Base-by-base conservation (phyloP, 1,140 invertebrate species). In the Oryzaephilus surinamensis region DNA sequence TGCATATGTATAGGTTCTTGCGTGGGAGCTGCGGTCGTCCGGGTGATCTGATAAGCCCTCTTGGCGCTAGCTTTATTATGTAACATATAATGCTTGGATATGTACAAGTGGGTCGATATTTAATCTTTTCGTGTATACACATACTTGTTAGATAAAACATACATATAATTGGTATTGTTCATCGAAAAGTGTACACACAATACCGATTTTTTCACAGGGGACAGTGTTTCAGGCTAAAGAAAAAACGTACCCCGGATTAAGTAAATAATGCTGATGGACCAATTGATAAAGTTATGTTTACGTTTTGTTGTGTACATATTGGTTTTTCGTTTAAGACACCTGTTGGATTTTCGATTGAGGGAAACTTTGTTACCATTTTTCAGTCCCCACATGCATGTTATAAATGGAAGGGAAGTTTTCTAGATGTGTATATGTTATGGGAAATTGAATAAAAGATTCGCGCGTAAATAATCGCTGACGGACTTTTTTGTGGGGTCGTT, bases 61-160 rank as follows among this genome's bases (percentile, higher is more conserved):
- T 19, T 19, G 36, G 36, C 28, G 36, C 26, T 40, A 32, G 21
- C 31, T 33, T 36, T 44, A 44, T 44, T 44, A 39, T 44, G 31
- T 39, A 44, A 39, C 42, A 31, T 44, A 44, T 39, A 39, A 36
- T 39, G 24, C n/a, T n/a, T n/a, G n/a, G n/a, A n/a, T n/a, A n/a
- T n/a, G 39, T 39, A 44, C 42, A 44, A 44, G 32, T 44, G 21
- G 17, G 10, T 24, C 36, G 42, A 44, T 39, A 44, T 39, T 34
- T 31, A 39, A 44, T 44, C 42, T 39, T 31, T n/a, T 8, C 32
- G 34, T 44, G n/a, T n/a, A n/a, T 32, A 32, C 33, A 36, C 42
- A 34, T 39, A 39, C 36, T 23, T 34, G 31, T 39, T 33, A 29
- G n/a, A n/a, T n/a, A n/a, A n/a, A n/a, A 29, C 29, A 16, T 35